Conservation (phyloP, 2,888 invertebrate species). For the Hirtodrosophila duncani region DNA sequence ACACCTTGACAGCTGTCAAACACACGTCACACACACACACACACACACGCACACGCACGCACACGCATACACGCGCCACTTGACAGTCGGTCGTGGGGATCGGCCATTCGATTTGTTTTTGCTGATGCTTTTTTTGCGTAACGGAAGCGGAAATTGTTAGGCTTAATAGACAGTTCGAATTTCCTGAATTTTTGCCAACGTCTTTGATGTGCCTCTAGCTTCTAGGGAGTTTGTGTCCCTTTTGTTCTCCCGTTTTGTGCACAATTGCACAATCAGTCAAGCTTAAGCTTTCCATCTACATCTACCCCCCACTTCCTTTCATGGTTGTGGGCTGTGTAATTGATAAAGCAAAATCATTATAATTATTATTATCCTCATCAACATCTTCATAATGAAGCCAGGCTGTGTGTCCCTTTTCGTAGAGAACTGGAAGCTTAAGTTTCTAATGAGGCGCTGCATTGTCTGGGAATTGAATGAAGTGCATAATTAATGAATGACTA, state of each 20-base stretch:
- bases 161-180: conserved; percentile 71
- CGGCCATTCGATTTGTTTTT: conserved; percentile 31
- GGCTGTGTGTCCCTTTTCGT: not conserved
- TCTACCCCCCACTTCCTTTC: not conserved
- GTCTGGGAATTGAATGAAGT: conserved; percentile 27
- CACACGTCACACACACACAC: conserved; percentile 37
- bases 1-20: conserved; percentile 71
- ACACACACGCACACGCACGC: conserved; percentile 16
- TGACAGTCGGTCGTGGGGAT: conserved; percentile 24
- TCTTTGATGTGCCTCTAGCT: conserved; percentile 45
- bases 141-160: conserved; percentile 72
- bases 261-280: conserved; percentile 53
- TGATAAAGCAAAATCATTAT: conserved; percentile 20
- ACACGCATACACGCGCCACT: conserved; percentile 31
- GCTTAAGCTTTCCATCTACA: not conserved
- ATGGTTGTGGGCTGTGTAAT: not conserved
- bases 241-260: conserved; percentile 11
- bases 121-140: conserved; percentile 26
- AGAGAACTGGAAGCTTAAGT: no score
- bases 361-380: conserved; percentile 23
- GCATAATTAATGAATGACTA: conserved; percentile 21
- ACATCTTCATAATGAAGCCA: conserved; percentile 11
- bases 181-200: conserved; percentile 57
- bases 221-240: not conserved
- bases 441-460: conserved; percentile 26